These are phyloP conservation scores for Cabera pusaria DNA, from an alignment of 2,888 invertebrate genomes.

Conservation along the genomic window DNA sequence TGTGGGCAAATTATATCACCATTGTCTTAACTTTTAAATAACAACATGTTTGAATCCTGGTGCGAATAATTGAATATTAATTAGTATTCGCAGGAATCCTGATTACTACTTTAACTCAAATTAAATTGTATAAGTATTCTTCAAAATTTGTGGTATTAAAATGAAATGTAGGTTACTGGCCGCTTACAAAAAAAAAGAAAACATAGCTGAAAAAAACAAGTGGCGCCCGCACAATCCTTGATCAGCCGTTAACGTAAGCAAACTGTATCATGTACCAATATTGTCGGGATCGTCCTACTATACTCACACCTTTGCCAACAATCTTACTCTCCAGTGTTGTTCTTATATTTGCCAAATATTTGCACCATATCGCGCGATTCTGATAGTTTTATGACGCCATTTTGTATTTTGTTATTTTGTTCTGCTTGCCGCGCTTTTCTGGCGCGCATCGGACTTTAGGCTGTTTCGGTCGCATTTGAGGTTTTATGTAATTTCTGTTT, in stretches of 20 bases:
- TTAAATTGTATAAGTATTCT: too few relatives aligned
- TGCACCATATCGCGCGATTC: conserved; percentile 63
- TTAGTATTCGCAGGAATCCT: too few relatives aligned
- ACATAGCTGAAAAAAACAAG: conserved; percentile 6
- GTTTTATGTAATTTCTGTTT: conserved; percentile 6
- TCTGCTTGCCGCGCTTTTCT: conserved; percentile 48
- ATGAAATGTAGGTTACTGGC: conserved; percentile 1
- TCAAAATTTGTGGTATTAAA: too few relatives aligned
- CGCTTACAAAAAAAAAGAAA: neutral
- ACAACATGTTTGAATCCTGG: too few relatives aligned
- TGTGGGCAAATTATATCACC: too few relatives aligned
- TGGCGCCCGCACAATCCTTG: conserved; percentile 13
- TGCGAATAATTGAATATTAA: too few relatives aligned
- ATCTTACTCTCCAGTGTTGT: conserved; percentile 69
- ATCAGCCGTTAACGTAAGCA: conserved; percentile 25
- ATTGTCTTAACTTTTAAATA: too few relatives aligned
- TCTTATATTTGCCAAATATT: conserved; percentile 74
- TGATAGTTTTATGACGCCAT: conserved; percentile 64
- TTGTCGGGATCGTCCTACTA: conserved; percentile 44
- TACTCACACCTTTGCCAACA: conserved; percentile 61
- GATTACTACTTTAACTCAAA: too few relatives aligned
- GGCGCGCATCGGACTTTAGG: conserved; percentile 10
- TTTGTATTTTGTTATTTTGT: conserved; percentile 40
- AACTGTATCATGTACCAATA: conserved; percentile 21
- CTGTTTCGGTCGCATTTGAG: conserved; percentile 8